Conservation (phyloP, 2,113 vertebrate species). For the Chaenocephalus aceratus region DNA sequence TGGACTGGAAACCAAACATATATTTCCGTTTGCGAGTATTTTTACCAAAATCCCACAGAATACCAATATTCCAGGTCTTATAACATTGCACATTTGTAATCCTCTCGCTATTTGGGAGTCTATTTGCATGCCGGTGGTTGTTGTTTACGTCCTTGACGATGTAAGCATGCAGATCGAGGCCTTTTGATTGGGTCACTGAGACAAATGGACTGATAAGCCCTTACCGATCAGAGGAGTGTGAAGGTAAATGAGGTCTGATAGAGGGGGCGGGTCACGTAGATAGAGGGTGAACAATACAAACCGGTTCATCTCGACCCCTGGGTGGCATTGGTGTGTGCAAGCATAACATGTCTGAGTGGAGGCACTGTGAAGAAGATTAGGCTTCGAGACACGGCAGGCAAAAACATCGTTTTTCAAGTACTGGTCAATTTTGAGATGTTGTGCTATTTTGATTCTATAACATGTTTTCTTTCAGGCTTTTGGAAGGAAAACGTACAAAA, state of each 20-base stretch:
- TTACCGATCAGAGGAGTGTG: constrained; percentile 4
- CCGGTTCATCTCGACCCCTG: neutral
- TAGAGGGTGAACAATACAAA: neutral
- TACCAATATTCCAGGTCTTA: neutral
- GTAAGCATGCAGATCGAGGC: neutral
- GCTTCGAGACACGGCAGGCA: neutral
- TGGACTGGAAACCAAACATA: neutral
- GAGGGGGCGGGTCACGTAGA: neutral
- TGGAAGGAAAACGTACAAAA: no score
- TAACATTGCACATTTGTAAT: neutral
- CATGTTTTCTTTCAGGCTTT: no score
- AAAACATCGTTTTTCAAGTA: no score
- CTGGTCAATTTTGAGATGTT: no score
- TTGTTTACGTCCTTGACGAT: constrained; percentile 13
- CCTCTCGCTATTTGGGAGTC: neutral
- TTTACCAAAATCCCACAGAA: neutral
- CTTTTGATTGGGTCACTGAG: constrained; percentile 16
- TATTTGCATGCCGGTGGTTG: neutral
- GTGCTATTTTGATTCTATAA: no score
- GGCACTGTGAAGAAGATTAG: neutral
- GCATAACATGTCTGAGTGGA: neutral
- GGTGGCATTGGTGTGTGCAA: neutral
- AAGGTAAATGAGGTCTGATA: constrained; percentile 40
- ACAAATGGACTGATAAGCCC: constrained; percentile 8
- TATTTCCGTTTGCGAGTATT: neutral